These are phyloP conservation scores for Globodera rostochiensis DNA, from an alignment of 1,140 invertebrate genomes.

Conservation along the genomic window DNA sequence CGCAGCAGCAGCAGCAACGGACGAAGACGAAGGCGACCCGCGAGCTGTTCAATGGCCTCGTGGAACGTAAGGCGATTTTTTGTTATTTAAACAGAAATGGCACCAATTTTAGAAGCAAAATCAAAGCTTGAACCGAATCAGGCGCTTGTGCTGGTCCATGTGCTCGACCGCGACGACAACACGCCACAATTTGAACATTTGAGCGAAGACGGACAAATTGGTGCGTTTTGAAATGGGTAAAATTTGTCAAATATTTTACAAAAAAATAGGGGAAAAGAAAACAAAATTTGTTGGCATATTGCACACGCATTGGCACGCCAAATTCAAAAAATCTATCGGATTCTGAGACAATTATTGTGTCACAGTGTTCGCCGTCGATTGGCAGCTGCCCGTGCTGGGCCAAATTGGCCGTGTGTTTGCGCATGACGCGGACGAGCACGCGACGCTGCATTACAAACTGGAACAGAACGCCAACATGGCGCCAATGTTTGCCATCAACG, in stretches of 20 bases:
- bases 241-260: too few species aligned
- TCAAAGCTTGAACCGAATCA: slow-evolving; percentile 51
- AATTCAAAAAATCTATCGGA: background rate
- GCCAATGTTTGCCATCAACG: slow-evolving; percentile 49
- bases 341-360: background rate
- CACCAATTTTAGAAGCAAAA: slow-evolving; percentile 46
- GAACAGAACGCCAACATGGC: slow-evolving; percentile 21
- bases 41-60: slow-evolving; percentile 26
- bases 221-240: background rate
- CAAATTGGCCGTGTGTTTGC: slow-evolving; percentile 51
- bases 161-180: slow-evolving; percentile 63
- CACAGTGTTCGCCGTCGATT: slow-evolving; percentile 53
- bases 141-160: slow-evolving; percentile 55
- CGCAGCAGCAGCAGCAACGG: background rate
- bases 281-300: background rate
- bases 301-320: background rate
- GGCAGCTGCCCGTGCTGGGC: slow-evolving; percentile 40
- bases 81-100: slow-evolving; percentile 13
- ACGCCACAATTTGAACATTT: slow-evolving; percentile 45
- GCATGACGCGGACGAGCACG: slow-evolving; percentile 52
- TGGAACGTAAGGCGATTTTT: slow-evolving; percentile 22
- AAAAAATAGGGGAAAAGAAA: too few species aligned
- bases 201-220: slow-evolving; percentile 32
- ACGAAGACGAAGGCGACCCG: slow-evolving; percentile 4
- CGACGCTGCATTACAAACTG: slow-evolving; percentile 24